A percentile compares a stretch with the other conserved stretches of the same genome.
Conservation (phyloP, 2,113 vertebrate genomes). For the Sturnira hondurensis region DNA sequence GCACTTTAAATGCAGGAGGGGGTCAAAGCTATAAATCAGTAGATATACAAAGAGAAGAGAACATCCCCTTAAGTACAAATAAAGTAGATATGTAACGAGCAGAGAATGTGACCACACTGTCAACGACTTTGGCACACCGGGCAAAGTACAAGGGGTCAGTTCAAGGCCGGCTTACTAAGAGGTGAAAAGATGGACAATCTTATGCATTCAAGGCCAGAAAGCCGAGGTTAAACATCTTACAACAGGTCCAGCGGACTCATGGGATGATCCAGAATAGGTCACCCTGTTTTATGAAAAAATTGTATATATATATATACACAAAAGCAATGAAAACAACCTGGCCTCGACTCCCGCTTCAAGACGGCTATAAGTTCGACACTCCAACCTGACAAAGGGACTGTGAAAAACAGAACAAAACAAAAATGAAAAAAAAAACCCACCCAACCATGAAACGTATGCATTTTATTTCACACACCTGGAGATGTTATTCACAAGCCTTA, state of each 20-base stretch:
- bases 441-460: too few species aligned
- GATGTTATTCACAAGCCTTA: too few species aligned
- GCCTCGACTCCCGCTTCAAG: too few species aligned
- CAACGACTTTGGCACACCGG: too few species aligned
- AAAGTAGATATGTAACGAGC: neutral
- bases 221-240: neutral
- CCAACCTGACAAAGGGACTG: too few species aligned
- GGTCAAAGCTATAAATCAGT: neutral
- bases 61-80: too few species aligned
- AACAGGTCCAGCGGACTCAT: neutral
- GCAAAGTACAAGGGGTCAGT: too few species aligned
- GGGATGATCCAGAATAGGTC: neutral
- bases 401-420: too few species aligned
- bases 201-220: fast-evolving
- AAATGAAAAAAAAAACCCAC: too few species aligned
- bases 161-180: neutral
- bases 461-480: neutral
- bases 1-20: neutral
- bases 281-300: neutral
- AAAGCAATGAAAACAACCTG: too few species aligned
- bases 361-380: neutral
- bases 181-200: neutral
- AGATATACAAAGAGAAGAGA: neutral
- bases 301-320: too few species aligned
- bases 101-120: too few species aligned